Conservation (phyloP, 2,888 invertebrate genomes). For the Parnassius smintheus region DNA sequence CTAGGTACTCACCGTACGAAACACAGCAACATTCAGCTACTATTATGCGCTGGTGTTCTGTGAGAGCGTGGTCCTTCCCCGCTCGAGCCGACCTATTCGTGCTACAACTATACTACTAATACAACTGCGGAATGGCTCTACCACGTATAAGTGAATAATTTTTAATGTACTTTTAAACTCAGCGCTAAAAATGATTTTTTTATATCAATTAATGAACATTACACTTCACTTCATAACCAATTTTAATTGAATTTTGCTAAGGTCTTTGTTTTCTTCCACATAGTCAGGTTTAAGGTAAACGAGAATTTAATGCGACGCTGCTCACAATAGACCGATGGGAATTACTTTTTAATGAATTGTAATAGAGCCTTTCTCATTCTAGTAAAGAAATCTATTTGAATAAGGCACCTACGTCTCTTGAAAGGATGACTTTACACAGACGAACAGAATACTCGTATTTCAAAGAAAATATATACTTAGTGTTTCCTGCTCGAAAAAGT, state of each 20-base stretch:
- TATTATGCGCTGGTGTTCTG: too few relatives aligned
- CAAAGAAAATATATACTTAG: slow-evolving; percentile 22
- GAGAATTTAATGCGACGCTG: slow-evolving; percentile 57
- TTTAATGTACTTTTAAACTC: too few relatives aligned
- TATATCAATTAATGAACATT: background rate
- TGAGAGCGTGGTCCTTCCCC: too few relatives aligned
- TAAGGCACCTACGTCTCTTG: slow-evolving; percentile 61
- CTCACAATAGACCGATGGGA: slow-evolving; percentile 64
- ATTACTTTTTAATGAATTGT: slow-evolving; percentile 73
- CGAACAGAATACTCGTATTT: slow-evolving; percentile 46
- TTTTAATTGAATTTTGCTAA: slow-evolving; percentile 23
- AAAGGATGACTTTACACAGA: slow-evolving; percentile 64
- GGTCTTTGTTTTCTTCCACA: slow-evolving; percentile 19
- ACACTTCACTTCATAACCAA: slow-evolving; percentile 14
- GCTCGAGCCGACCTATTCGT: too few relatives aligned
- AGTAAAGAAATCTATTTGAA: slow-evolving; percentile 59
- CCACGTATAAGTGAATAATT: background rate
- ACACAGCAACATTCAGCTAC: too few relatives aligned
- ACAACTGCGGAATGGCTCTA: too few relatives aligned
- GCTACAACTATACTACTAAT: too few relatives aligned
- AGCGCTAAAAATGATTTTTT: too few relatives aligned
- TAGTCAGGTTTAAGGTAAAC: slow-evolving; percentile 50
- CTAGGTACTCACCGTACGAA: too few relatives aligned
- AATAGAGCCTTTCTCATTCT: slow-evolving; percentile 55
- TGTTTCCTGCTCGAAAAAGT: slow-evolving; percentile 3